These are phyloP conservation scores for Yponomeuta evonymella DNA, from an alignment of 2,888 invertebrate genomes.

Conservation along the genomic window DNA sequence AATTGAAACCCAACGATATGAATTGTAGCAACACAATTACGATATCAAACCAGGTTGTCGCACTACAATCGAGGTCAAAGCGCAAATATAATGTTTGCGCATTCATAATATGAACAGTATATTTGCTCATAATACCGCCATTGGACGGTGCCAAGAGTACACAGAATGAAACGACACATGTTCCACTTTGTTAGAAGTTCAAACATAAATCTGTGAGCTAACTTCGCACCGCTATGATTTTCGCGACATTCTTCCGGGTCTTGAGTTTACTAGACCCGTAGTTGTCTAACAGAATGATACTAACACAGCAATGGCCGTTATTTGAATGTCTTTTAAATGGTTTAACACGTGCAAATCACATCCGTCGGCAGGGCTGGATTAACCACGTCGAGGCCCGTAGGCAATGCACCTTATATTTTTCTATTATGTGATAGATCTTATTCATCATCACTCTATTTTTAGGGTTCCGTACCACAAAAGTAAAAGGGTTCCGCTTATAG, in stretches of 20 bases:
- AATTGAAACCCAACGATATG: neutral
- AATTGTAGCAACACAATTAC: conserved; percentile 8
- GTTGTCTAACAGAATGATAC: too few species aligned
- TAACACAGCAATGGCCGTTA: too few species aligned
- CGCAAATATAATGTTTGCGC: neutral
- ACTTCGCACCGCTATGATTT: conserved; percentile 75
- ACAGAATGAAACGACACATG: conserved; percentile 59
- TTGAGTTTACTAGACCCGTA: too few species aligned
- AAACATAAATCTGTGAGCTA: conserved; percentile 69
- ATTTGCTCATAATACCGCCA: conserved; percentile 2
- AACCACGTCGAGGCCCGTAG: too few species aligned
- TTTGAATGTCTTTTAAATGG: too few species aligned
- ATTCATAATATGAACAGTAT: neutral
- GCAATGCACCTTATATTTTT: too few species aligned
- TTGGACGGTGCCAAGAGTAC: conserved; percentile 29
- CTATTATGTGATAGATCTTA: too few species aligned
- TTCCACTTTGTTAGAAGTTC: conserved; percentile 55
- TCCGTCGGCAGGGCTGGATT: too few species aligned
- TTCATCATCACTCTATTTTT: too few species aligned
- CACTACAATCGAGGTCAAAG: conserved; percentile 3
- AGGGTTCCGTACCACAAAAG: too few species aligned
- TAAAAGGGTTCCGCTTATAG: too few species aligned
- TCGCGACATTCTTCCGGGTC: conserved; percentile 64
- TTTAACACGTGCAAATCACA: too few species aligned
- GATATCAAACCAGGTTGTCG: neutral